Evolutionary conservation across 2,797 vertebrate species (phyloP).

Genomic region (Carapus acus): DNA sequence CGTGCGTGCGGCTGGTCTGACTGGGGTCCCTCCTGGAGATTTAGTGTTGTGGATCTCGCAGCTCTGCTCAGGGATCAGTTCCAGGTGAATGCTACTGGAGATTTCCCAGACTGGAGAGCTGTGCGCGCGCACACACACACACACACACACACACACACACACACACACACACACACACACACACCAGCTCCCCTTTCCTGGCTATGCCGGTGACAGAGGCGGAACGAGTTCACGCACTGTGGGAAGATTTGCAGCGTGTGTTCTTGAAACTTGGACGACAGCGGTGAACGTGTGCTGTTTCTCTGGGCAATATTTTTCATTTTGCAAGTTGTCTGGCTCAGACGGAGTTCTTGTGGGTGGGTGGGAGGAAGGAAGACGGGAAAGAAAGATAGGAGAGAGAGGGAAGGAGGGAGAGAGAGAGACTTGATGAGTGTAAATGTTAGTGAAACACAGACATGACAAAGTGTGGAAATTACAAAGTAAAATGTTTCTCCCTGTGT

Average conservation of each 20-base stretch:
- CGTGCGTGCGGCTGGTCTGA: conserved; percentile 22
- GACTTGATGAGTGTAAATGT: conserved; percentile 12
- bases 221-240: conserved; percentile 33
- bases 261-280: conserved; percentile 16
- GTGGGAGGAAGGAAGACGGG: background rate
- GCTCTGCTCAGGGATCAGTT: conserved; percentile 60
- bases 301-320: conserved; percentile 12
- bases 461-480: conserved; percentile 17
- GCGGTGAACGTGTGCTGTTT: background rate
- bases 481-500: conserved; percentile 39
- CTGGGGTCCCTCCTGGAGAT: conserved; percentile 34
- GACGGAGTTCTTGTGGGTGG: conserved; percentile 1
- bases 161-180: too few species aligned
- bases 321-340: conserved; percentile 4
- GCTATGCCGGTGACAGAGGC: conserved; percentile 20
- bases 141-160: too few species aligned
- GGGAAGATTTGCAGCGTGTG: conserved; percentile 24
- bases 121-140: too few species aligned
- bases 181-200: conserved; percentile 9
- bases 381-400: conserved; percentile 1
- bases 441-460: conserved; percentile 19
- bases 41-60: conserved; percentile 37
- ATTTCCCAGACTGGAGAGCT: conserved; percentile 54
- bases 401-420: conserved; percentile 3
- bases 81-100: conserved; percentile 62